phyloP scores from a whole-genome alignment of 2,797 vertebrate genomes.

The Onychomys arenicola region DNA sequence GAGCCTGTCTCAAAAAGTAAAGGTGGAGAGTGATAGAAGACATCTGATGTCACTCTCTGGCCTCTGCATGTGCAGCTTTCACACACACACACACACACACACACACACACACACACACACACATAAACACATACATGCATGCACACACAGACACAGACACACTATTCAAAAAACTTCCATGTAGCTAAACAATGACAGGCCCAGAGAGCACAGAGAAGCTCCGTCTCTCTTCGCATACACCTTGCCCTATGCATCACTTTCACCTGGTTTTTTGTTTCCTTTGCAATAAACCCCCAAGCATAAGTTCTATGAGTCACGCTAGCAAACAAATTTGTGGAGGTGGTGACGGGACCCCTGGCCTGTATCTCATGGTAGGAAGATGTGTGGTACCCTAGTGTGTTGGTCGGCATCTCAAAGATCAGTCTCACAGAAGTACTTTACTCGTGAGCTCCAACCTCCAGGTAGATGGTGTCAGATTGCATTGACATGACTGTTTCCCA shows the following conservation, averaged over 20 bases:
- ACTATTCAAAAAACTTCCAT: neutral
- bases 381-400: neutral
- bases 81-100: neutral
- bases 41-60: too few species aligned
- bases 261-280: neutral
- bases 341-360: neutral
- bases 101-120: neutral
- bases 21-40: neutral
- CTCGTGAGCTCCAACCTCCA: neutral
- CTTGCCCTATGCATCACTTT: neutral
- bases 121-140: too few species aligned
- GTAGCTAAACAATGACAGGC: neutral
- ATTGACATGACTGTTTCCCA: neutral
- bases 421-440: neutral
- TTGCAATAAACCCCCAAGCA: neutral
- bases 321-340: neutral
- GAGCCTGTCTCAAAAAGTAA: neutral
- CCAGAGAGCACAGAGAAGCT: neutral
- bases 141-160: accelerated
- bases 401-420: neutral
- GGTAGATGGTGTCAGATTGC: neutral
- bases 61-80: neutral
- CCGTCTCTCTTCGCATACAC: neutral
- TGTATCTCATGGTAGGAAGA: neutral
- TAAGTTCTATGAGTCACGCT: neutral